Percentiles rank a stretch among this genome's conserved stretches.
Evolutionary conservation across 2,888 invertebrate genomes (phyloP).

Genomic region (Harmothoe impar): DNA sequence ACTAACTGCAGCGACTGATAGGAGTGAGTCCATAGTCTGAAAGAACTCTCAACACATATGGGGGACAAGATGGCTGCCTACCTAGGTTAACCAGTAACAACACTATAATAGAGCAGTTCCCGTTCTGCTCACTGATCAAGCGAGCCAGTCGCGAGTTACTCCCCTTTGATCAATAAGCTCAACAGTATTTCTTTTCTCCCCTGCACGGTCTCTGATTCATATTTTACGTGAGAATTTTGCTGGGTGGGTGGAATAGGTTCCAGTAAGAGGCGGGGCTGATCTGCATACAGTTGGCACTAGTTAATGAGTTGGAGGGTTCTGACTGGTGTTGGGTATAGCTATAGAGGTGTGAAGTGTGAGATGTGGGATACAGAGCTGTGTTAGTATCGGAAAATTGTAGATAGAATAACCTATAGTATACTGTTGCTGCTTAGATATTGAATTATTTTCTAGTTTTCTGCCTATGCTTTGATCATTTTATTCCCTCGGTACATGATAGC

Average conservation of each 20-base stretch:
- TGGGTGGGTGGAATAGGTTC: not conserved
- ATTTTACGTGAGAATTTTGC: slow-evolving; percentile 16
- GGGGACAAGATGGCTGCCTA: too few relatives aligned
- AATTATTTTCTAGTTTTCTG: too few relatives aligned
- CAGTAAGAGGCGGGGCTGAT: not conserved
- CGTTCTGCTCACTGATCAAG: slow-evolving; percentile 36
- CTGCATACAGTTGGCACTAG: not conserved
- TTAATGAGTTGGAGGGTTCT: not conserved
- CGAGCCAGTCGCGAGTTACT: not conserved
- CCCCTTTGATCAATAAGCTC: slow-evolving; percentile 32
- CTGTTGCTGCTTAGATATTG: too few relatives aligned
- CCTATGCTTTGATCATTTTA: too few relatives aligned
- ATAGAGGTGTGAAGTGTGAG: not conserved
- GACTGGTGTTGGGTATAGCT: not conserved
- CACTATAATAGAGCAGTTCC: not conserved
- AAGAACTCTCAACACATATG: too few relatives aligned
- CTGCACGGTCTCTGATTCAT: slow-evolving; percentile 17
- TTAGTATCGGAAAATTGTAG: too few relatives aligned
- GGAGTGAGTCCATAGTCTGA: too few relatives aligned
- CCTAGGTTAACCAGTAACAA: too few relatives aligned
- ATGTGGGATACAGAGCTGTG: too few relatives aligned
- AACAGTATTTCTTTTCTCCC: slow-evolving; percentile 21
- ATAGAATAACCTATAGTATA: too few relatives aligned
- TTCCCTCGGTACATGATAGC: too few relatives aligned
- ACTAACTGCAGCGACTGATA: too few relatives aligned